Conservation (phyloP, 2,888 invertebrate genomes). For the Nephrotoma guestfalica region DNA sequence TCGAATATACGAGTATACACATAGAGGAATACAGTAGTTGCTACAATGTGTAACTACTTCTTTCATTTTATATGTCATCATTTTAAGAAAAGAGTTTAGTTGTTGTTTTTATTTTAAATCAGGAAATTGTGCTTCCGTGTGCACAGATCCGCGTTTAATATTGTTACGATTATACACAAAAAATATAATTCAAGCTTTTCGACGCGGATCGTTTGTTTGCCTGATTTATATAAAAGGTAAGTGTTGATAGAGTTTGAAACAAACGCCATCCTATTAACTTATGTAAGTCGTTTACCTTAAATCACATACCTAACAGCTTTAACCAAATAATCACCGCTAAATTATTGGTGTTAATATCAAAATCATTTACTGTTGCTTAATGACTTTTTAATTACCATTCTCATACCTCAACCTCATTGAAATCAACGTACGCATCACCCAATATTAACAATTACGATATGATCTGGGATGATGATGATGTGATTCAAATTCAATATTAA, state of each 20-base stretch:
- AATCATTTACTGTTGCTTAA: not conserved
- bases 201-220: not conserved
- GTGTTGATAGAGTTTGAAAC: not conserved
- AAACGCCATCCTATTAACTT: no score
- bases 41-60: not conserved
- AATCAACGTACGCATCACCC: not conserved
- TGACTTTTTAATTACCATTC: not conserved
- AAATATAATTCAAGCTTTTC: not conserved
- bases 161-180: not conserved
- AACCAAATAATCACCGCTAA: not conserved
- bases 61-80: not conserved
- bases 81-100: not conserved
- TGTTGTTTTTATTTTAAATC: not conserved
- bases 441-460: not conserved
- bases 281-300: not conserved
- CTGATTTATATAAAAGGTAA: not conserved
- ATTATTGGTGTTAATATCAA: not conserved
- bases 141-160: not conserved
- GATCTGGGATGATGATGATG: not conserved
- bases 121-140: constrained; percentile 8
- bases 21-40: not conserved
- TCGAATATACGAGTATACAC: not conserved
- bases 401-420: not conserved
- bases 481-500: not conserved
- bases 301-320: not conserved